phyloP scores from a whole-genome alignment of 1,140 invertebrate species.

The Calosoma granatense region DNA sequence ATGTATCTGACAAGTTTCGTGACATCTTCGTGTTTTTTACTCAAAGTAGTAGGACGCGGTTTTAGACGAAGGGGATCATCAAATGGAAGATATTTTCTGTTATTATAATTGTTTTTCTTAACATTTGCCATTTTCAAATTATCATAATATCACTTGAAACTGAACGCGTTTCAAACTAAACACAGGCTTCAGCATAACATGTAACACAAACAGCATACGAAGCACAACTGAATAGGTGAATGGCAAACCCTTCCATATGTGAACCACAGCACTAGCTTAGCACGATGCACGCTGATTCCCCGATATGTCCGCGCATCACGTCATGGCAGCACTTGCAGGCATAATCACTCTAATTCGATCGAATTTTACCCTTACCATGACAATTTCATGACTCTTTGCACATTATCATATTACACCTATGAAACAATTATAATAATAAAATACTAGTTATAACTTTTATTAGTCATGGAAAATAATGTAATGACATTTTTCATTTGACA shows the following conservation, averaged over 20 bases:
- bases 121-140: neutral
- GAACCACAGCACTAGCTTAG: neutral
- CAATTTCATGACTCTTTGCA: too few species aligned
- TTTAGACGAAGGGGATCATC: slow-evolving; percentile 1
- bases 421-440: too few species aligned
- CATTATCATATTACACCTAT: too few species aligned
- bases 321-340: too few species aligned
- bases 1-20: slow-evolving; percentile 64
- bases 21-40: slow-evolving; percentile 50
- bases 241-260: neutral
- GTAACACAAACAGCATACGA: neutral
- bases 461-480: too few species aligned
- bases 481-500: too few species aligned
- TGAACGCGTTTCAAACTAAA: neutral
- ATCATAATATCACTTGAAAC: neutral
- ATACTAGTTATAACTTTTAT: too few species aligned
- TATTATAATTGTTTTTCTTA: slow-evolving; percentile 6
- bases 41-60: neutral
- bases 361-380: too few species aligned
- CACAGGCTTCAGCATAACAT: neutral
- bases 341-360: too few species aligned
- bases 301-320: too few species aligned
- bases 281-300: too few species aligned
- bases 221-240: neutral
- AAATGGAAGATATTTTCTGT: neutral